Conservation (phyloP, 2,797 vertebrate species). For the Pteronotus mesoamericanus region DNA sequence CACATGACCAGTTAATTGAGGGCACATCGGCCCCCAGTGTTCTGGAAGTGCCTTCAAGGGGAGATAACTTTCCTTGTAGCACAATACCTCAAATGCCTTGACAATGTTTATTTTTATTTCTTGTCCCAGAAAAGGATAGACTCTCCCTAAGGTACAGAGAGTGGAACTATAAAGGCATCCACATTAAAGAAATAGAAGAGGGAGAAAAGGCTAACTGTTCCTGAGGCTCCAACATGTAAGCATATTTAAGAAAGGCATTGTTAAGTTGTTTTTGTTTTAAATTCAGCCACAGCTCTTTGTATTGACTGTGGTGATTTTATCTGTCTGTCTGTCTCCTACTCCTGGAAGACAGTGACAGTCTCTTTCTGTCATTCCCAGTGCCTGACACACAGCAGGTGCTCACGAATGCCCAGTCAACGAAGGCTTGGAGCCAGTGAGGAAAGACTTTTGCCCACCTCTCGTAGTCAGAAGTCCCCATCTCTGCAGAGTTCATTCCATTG, state of each 20-base stretch:
- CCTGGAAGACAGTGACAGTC: neutral
- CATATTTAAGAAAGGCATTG: neutral
- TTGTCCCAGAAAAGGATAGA: neutral
- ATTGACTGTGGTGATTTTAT: neutral
- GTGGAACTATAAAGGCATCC: neutral
- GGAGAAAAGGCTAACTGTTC: neutral
- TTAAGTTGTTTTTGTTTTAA: neutral
- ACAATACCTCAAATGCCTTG: neutral
- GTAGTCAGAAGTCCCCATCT: neutral
- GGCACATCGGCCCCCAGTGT: rapidly evolving
- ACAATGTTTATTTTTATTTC: neutral
- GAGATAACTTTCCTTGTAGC: neutral
- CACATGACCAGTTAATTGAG: neutral
- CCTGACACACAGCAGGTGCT: neutral
- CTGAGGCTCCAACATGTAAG: neutral
- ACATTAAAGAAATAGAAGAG: neutral
- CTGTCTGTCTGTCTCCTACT: neutral
- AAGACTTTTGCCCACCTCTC: no score
- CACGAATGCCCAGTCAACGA: rapidly evolving
- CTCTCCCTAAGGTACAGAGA: neutral
- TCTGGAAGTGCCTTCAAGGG: neutral
- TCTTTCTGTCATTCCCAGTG: neutral
- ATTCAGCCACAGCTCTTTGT: neutral
- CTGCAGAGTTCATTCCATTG: rapidly evolving
- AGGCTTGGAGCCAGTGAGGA: rapidly evolving